Evolutionary conservation across 2,888 invertebrate genomes (phyloP).

Genomic region (Anorthoa munda): DNA sequence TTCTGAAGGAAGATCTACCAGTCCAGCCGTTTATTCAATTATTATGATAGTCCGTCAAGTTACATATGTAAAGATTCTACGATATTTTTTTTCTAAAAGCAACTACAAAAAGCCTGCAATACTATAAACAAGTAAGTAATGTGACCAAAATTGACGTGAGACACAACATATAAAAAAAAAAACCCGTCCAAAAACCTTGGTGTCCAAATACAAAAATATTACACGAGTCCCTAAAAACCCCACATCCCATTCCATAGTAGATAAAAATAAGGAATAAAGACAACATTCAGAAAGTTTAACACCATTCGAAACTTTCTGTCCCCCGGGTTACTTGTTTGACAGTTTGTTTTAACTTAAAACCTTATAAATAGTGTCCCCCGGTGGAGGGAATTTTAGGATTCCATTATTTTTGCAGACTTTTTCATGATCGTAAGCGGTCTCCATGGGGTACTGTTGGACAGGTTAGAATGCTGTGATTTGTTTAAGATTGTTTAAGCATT

Average conservation of each 20-base stretch:
- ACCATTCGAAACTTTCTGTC: slow-evolving; percentile 79
- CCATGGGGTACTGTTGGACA: slow-evolving; percentile 62
- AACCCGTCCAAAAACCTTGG: not conserved
- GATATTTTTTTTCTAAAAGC: no score
- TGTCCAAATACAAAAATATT: not conserved
- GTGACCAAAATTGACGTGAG: no score
- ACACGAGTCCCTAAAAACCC: slow-evolving; percentile 13
- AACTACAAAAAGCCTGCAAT: no score
- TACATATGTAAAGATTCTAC: no score
- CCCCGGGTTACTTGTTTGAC: slow-evolving; percentile 82
- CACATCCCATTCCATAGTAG: slow-evolving; percentile 39
- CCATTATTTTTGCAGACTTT: slow-evolving; percentile 77
- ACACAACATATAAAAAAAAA: not conserved
- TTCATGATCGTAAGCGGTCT: slow-evolving; percentile 75
- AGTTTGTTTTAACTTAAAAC: slow-evolving; percentile 85
- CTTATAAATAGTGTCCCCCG: slow-evolving; percentile 85
- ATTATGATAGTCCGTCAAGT: no score
- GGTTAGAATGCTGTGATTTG: slow-evolving; percentile 55
- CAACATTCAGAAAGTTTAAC: slow-evolving; percentile 79
- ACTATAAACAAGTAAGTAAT: no score
- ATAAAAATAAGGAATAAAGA: slow-evolving; percentile 83
- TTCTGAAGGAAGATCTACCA: not conserved
- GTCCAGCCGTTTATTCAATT: no score
- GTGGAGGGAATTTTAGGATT: slow-evolving; percentile 79
- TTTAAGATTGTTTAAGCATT: slow-evolving; percentile 35